phyloP scores from a whole-genome alignment of 2,888 invertebrate species.

The Cataglyphis altisquamis region DNA sequence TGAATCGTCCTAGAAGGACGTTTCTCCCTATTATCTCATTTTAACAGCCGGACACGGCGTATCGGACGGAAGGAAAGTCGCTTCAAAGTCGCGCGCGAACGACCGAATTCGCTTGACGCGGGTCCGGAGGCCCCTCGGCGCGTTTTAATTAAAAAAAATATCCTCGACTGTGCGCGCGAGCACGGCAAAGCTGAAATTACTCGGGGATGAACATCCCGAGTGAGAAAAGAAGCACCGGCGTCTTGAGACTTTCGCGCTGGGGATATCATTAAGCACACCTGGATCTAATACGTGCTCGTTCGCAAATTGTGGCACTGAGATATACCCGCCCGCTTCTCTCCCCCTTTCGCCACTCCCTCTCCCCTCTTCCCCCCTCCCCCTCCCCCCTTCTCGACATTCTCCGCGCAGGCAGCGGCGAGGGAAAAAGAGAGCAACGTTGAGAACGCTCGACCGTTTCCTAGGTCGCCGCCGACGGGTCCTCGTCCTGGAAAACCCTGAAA shows the following conservation, averaged over 20 bases:
- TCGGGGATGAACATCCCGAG: slow-evolving; percentile 33
- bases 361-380: no score
- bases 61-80: slow-evolving; percentile 49
- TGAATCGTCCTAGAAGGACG: slow-evolving; percentile 48
- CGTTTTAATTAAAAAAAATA: slow-evolving; percentile 58
- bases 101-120: slow-evolving; percentile 45
- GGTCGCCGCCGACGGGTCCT: slow-evolving; percentile 73
- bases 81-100: slow-evolving; percentile 52
- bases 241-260: slow-evolving; percentile 58
- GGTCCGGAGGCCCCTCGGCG: slow-evolving; percentile 27
- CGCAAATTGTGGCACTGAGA: slow-evolving; percentile 71
- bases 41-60: slow-evolving; percentile 53
- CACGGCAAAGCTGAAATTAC: slow-evolving; percentile 33
- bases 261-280: slow-evolving; percentile 66
- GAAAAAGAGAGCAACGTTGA: slow-evolving; percentile 58
- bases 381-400: not conserved
- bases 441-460: slow-evolving; percentile 68
- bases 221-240: slow-evolving; percentile 18
- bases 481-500: slow-evolving; percentile 78
- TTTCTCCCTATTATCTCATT: slow-evolving; percentile 55
- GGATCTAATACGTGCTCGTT: slow-evolving; percentile 69
- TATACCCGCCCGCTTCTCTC: slow-evolving; percentile 22
- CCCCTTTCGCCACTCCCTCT: not conserved
- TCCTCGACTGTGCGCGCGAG: slow-evolving; percentile 25
- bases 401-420: slow-evolving; percentile 29